These are phyloP conservation scores for Syngnathus scovelli DNA, from an alignment of 2,113 vertebrate species.

Conservation along the genomic window DNA sequence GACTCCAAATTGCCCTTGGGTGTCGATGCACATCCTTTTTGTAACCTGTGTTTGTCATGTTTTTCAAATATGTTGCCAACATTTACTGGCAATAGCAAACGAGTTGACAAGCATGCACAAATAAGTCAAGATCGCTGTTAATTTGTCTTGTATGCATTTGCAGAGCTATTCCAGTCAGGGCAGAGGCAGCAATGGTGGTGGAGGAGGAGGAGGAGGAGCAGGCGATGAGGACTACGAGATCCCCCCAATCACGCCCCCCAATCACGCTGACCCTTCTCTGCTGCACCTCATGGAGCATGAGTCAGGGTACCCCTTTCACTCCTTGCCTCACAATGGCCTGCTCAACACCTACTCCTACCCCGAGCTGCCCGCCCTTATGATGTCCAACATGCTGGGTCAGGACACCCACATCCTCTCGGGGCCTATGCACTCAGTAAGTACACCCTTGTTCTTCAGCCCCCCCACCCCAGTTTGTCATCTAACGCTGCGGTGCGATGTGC, in stretches of 20 bases:
- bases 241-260: constrained; percentile 95
- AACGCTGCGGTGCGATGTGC: constrained; percentile 17
- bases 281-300: constrained; percentile 95
- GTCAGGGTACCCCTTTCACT: constrained; percentile 90
- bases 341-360: constrained; percentile 94
- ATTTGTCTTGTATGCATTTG: constrained; percentile 16
- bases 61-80: not conserved
- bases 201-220: constrained; percentile 50
- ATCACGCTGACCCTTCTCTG: constrained; percentile 88
- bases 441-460: constrained; percentile 8
- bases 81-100: not conserved
- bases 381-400: constrained; percentile 96
- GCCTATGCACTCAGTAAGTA: constrained; percentile 94
- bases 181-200: constrained; percentile 45
- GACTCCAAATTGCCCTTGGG: constrained; percentile 1
- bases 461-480: constrained; percentile 14
- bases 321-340: constrained; percentile 88
- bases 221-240: constrained; percentile 86
- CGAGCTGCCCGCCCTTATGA: constrained; percentile 96
- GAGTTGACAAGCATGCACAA: not conserved
- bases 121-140: not conserved
- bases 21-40: not conserved
- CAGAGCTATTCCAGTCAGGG: constrained; percentile 86
- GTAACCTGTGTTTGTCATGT: not conserved
- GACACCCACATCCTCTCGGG: constrained; percentile 92